These are phyloP conservation scores for Plectus sambesii DNA, from an alignment of 1,140 invertebrate genomes.

Conservation along the genomic window DNA sequence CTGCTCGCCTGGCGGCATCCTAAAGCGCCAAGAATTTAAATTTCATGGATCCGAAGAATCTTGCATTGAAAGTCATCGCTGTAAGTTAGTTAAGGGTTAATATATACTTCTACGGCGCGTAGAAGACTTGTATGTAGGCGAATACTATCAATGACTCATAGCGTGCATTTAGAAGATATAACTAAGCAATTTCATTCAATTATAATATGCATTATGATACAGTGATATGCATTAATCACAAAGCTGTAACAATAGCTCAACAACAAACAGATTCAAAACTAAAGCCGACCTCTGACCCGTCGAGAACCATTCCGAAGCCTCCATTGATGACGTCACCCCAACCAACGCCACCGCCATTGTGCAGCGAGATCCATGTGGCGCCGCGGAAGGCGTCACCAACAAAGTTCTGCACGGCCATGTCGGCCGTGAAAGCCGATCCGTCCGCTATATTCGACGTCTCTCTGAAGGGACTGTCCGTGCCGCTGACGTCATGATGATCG, in stretches of 20 bases:
- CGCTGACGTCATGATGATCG: conserved; percentile 62
- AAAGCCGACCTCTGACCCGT: conserved; percentile 51
- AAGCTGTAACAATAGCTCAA: not conserved
- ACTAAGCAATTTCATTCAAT: not conserved
- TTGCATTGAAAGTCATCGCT: not conserved
- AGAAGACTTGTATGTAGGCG: not conserved
- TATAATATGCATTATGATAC: not conserved
- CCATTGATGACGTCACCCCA: conserved; percentile 64
- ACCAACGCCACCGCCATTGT: conserved; percentile 61
- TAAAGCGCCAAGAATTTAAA: conserved; percentile 20
- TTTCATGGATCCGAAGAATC: conserved; percentile 2
- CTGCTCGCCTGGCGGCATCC: conserved; percentile 51
- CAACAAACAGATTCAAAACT: not conserved
- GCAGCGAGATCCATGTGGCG: conserved; percentile 60
- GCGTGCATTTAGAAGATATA: not conserved
- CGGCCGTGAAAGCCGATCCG: conserved; percentile 59
- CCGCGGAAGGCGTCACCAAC: conserved; percentile 59
- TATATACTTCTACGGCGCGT: not conserved
- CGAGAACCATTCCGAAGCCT: conserved; percentile 59
- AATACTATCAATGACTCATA: not conserved
- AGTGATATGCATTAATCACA: not conserved
- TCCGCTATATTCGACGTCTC: conserved; percentile 61
- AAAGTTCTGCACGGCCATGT: conserved; percentile 61
- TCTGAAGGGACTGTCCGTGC: conserved; percentile 59
- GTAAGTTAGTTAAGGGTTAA: conserved; percentile 1